Evolutionary conservation across 2,797 vertebrate species (phyloP), one percentile per base, ranked within the genome.

Genomic region (Thunnus albacares): DNA sequence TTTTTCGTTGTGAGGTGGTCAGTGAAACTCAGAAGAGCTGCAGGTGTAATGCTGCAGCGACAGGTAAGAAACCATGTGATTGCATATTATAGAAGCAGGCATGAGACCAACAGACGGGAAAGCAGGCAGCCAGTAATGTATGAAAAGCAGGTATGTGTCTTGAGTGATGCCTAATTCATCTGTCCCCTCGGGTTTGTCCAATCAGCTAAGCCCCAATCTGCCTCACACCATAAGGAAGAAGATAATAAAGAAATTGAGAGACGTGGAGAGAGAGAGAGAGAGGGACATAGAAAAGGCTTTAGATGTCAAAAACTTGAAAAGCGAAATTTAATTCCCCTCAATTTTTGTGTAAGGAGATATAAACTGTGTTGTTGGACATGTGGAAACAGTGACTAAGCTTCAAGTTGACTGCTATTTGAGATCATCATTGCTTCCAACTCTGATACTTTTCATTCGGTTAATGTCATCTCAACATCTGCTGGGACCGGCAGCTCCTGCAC

Each of bases 201-300:
- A 67, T 84, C 77, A 85, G 71, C 69, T 75, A 67, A 86, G 35
- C 65, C 68, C 61, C 80, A 73, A 67, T 87, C 87, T 77, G 78
- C 68, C 75, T 83, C 63, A 57, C 60, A 72, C 28, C 43, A 77
- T 59, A 65, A 78, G 71, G 63, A 65, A 43, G 66, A 35, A 49
- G 66, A 82, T 73, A 82, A 77, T 71, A 66, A 70, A 62, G 72
- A 77, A 61, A 75, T 1, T 66, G 49, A 71, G 47, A 56, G 28
- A 65, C 49, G 24, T 12, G 35, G 3, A 52, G 58, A 71, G 33
- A 52, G 22, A 67, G 33, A 52, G 22, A 67, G 22, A 57, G 28
- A 71, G 14, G 49, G 24, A 75, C 20, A 72, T 71, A 69, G 45
- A 63, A 22, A 41, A 7, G 47, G 18, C 1, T 38, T 28, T 20